These are phyloP conservation scores for Pionites leucogaster DNA, from an alignment of 2,113 vertebrate species.

Conservation along the genomic window DNA sequence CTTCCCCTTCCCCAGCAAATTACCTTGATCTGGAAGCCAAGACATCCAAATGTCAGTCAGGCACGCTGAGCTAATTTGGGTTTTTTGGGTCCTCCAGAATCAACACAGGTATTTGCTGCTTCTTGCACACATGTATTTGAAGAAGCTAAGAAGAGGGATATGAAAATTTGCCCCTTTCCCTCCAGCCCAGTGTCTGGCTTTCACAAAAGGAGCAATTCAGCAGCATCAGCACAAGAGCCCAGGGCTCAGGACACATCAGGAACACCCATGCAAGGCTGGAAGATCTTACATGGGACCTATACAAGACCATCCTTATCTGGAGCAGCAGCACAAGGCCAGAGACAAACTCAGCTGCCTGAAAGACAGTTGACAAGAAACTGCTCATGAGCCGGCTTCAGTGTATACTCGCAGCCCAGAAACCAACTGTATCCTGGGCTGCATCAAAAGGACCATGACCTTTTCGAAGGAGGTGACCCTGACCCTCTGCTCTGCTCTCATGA, in stretches of 20 bases:
- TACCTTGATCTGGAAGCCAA: not conserved
- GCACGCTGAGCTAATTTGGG: fast-evolving
- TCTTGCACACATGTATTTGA: not conserved
- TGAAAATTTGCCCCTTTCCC: not conserved
- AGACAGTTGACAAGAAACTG: too few species aligned
- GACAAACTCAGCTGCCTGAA: not conserved
- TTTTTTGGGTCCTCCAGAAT: not conserved
- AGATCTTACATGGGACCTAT: fast-evolving
- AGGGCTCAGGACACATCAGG: too few species aligned
- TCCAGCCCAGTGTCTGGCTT: not conserved
- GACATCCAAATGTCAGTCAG: not conserved
- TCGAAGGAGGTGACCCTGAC: too few species aligned
- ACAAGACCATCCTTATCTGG: not conserved
- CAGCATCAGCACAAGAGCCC: not conserved
- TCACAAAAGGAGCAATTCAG: not conserved
- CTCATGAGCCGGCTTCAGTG: too few species aligned
- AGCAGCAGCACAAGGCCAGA: not conserved
- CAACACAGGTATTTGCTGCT: not conserved
- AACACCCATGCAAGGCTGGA: not conserved
- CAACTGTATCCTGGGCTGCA: too few species aligned
- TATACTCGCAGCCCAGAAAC: too few species aligned
- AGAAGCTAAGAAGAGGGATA: not conserved
- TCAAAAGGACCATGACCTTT: too few species aligned
- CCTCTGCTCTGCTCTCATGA: too few species aligned
- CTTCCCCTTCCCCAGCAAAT: not conserved